phyloP scores from a whole-genome alignment of 2,888 invertebrate genomes.

The Drosophila flavopinicola region DNA sequence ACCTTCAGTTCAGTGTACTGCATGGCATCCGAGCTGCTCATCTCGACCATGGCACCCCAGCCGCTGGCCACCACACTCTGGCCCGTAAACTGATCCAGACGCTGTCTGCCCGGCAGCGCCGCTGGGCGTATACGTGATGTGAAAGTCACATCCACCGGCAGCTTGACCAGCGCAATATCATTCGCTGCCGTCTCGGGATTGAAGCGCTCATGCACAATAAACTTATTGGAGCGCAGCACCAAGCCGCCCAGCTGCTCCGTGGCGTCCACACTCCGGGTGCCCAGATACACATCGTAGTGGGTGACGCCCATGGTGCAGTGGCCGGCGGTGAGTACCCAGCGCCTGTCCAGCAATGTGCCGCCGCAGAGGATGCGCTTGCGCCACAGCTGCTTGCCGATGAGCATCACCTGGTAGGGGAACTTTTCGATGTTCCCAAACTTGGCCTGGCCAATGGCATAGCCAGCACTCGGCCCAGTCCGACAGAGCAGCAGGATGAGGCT shows the following conservation, averaged over 20 bases:
- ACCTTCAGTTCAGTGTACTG: slow-evolving; percentile 83
- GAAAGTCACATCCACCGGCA: slow-evolving; percentile 75
- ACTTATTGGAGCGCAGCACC: slow-evolving; percentile 78
- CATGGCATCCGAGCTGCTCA: slow-evolving; percentile 78
- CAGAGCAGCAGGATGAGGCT: slow-evolving; percentile 32
- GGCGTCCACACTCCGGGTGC: slow-evolving; percentile 80
- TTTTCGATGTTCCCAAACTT: slow-evolving; percentile 81
- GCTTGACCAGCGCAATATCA: slow-evolving; percentile 82
- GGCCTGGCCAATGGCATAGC: slow-evolving; percentile 80
- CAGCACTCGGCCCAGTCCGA: slow-evolving; percentile 16
- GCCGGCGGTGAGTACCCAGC: slow-evolving; percentile 84
- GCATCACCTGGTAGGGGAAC: slow-evolving; percentile 84
- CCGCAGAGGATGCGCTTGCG: slow-evolving; percentile 82
- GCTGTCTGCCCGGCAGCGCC: slow-evolving; percentile 62
- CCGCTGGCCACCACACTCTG: slow-evolving; percentile 82
- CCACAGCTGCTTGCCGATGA: slow-evolving; percentile 83
- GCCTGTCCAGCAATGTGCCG: slow-evolving; percentile 81
- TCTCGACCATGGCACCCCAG: slow-evolving; percentile 81
- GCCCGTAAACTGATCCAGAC: slow-evolving; percentile 69
- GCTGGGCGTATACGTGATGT: slow-evolving; percentile 81
- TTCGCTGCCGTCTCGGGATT: slow-evolving; percentile 80
- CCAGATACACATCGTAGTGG: slow-evolving; percentile 83
- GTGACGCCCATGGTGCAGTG: slow-evolving; percentile 83
- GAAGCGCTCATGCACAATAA: slow-evolving; percentile 82
- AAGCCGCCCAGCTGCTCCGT: slow-evolving; percentile 72